A percentile compares a stretch with the other conserved stretches of the same genome.
phyloP scores from a whole-genome alignment of 1,140 invertebrate species.

The Cardiocondyla obscurior region DNA sequence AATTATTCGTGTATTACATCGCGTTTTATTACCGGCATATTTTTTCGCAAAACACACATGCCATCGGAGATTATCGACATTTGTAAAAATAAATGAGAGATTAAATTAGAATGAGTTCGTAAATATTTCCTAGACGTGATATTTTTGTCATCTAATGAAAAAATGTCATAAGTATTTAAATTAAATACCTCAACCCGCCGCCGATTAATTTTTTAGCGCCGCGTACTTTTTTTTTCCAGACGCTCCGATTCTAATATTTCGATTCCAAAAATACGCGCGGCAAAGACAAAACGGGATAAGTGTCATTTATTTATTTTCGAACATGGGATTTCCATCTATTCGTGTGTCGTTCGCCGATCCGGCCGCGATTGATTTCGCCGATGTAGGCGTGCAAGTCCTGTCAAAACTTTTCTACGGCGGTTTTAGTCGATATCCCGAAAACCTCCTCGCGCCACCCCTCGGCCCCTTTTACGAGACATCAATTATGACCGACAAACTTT shows the following conservation, averaged over 20 bases:
- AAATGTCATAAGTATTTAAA: not conserved
- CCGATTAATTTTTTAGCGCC: not conserved
- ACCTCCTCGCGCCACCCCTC: not conserved
- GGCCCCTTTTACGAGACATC: constrained; percentile 35
- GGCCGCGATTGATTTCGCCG: constrained; percentile 42
- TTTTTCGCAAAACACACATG: not conserved
- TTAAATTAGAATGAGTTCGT: not conserved
- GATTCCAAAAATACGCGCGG: constrained; percentile 15
- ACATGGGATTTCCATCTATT: constrained; percentile 47
- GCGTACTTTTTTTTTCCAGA: not conserved
- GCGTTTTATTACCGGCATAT: not conserved
- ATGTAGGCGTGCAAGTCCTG: constrained; percentile 3
- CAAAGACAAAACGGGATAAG: constrained; percentile 18
- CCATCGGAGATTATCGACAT: not conserved
- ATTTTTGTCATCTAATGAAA: not conserved
- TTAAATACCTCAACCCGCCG: not conserved
- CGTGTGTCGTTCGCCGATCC: constrained; percentile 8
- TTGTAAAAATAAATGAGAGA: not conserved
- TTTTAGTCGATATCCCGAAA: not conserved
- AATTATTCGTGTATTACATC: not conserved
- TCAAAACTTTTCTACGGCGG: constrained; percentile 40
- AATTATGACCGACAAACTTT: constrained; percentile 49
- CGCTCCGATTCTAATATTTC: not conserved
- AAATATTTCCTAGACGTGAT: not conserved
- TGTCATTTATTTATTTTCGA: constrained; percentile 56